Evolutionary conservation across 2,888 invertebrate species (phyloP).

Genomic region (Drosophila pegasa): DNA sequence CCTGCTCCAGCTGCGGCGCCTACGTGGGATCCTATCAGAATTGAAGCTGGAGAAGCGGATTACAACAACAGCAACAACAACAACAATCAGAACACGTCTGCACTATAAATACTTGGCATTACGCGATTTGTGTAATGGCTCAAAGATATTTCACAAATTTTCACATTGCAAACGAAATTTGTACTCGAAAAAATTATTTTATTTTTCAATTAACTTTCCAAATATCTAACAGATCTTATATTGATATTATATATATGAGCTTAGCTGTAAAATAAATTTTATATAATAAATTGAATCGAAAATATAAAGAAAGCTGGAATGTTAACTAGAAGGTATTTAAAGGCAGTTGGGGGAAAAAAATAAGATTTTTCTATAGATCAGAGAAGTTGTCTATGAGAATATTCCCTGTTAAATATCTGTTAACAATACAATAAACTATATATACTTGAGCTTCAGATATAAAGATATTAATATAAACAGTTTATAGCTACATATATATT

Average conservation of each 20-base stretch:
- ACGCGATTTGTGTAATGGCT: neutral
- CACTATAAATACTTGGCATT: neutral
- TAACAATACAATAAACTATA: too few relatives aligned
- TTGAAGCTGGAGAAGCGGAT: constrained; percentile 8
- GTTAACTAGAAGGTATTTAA: too few relatives aligned
- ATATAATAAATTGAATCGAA: neutral
- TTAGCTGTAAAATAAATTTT: neutral
- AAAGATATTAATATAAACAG: neutral
- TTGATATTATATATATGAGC: neutral
- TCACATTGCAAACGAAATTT: neutral
- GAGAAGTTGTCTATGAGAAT: neutral
- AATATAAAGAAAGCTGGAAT: neutral
- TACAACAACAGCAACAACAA: constrained; percentile 1
- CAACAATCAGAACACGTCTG: neutral
- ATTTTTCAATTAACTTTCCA: neutral
- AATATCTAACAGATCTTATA: neutral
- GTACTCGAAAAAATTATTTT: neutral
- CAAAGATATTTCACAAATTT: neutral
- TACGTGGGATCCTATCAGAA: constrained; percentile 74
- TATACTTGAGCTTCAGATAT: neutral
- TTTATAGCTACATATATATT: neutral
- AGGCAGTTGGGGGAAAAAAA: too few relatives aligned
- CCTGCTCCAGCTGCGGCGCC: constrained; percentile 73
- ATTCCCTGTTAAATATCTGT: too few relatives aligned
- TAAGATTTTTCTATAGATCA: too few relatives aligned